Base-by-base conservation (phyloP, 2,113 vertebrate species). In the Mandrillus leucophaeus region DNA sequence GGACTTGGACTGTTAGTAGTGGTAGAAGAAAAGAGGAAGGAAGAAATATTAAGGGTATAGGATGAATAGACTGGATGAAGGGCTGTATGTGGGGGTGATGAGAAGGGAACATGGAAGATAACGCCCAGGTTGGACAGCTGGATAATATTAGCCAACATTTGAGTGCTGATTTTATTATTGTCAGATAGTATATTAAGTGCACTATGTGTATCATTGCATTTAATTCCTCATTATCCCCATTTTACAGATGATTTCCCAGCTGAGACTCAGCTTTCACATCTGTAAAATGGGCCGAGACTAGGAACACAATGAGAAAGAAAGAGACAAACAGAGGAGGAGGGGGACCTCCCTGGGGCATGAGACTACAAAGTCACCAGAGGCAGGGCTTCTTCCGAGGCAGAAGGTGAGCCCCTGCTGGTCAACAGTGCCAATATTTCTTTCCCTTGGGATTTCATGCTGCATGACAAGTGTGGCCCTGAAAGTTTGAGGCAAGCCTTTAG, bases 201-300 rank as follows among this genome's bases (percentile, higher is more conserved):
- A 32, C 27, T 32, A 12, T 30, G 61, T 64, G 12, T 64, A 2
- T 17, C 43, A 13, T 27, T 10, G 0, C 7, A 12, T 64, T 61
- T 35, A 72, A 91, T n/a, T 84, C 38, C 8, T 55, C 4, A 3
- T 55, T 22, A 25, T 55, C 57, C 55, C 30, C 61, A 79, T 86
- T 93, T 93, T 50, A 85, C 10, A 61, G 68, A 68, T 48, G 14
- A 43, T 85, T 75, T 45, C 87, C 88, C 70, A 64, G 43, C 32
- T 8, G 72, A 88, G 38, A 25, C 27, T 87, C 57, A 5, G n/a
- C 79, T 79, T 93, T 30, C 10, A 12, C 22, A 43, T 61, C 75
- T 55, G 8, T 87, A 50, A 93, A 94, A 89, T 80, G 70, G 55
- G 9, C 78, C 38, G 23, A 75, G 23, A 6, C 25, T 4, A 64